Percentiles rank a stretch among this genome's conserved stretches.
phyloP scores from a whole-genome alignment of 2,888 invertebrate species.

The Biston betularia region DNA sequence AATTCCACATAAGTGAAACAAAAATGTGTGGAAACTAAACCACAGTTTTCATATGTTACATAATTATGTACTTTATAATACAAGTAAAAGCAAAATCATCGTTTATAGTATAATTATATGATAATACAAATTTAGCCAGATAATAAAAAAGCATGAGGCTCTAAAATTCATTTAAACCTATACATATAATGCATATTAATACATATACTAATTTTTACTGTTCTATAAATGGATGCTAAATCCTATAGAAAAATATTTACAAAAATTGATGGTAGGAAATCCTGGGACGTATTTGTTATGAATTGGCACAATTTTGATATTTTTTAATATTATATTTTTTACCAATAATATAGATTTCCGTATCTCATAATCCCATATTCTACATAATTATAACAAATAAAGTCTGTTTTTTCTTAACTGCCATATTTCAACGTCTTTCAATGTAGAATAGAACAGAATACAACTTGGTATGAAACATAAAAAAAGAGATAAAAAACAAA shows the following conservation, averaged over 20 bases:
- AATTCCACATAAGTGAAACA: no score
- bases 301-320: conserved; percentile 68
- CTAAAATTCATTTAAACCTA: conserved; percentile 29
- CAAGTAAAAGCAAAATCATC: conserved; percentile 2
- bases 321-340: conserved; percentile 38
- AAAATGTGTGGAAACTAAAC: no score
- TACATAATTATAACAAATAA: background rate
- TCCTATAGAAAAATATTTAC: conserved; percentile 70
- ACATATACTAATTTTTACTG: conserved; percentile 36
- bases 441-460: no score
- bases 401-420: background rate
- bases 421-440: no score
- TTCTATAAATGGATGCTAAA: conserved; percentile 61
- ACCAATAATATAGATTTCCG: conserved; percentile 27
- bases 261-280: conserved; percentile 61
- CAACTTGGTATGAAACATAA: no score
- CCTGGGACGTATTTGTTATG: conserved; percentile 57
- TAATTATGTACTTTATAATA: background rate
- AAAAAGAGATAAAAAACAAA: no score
- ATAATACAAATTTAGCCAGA: conserved; percentile 5
- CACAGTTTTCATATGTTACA: background rate
- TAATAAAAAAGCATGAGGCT: conserved; percentile 31
- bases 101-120: conserved; percentile 3
- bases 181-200: conserved; percentile 13
- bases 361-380: conserved; percentile 15